A percentile compares a stretch with the other conserved stretches of the same genome.
phyloP scores from a whole-genome alignment of 2,888 invertebrate species.

The Tortrix viridana region DNA sequence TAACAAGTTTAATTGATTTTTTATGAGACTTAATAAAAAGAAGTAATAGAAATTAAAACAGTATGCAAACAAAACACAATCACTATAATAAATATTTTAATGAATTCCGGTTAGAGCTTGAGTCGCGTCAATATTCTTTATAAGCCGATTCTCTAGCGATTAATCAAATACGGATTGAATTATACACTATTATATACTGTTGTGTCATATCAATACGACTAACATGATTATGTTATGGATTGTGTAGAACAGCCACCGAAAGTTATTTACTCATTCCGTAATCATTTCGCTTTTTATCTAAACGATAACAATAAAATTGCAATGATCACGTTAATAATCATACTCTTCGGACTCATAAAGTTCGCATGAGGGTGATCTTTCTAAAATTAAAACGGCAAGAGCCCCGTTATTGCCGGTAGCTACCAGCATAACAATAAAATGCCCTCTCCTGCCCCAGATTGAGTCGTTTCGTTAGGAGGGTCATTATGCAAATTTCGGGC shows the following conservation, averaged over 20 bases:
- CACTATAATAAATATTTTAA: too few relatives aligned
- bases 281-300: slow-evolving; percentile 21
- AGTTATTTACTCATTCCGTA: not conserved
- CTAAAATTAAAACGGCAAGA: slow-evolving; percentile 36
- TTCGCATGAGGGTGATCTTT: slow-evolving; percentile 32
- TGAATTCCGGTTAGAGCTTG: too few relatives aligned
- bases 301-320: slow-evolving; percentile 36
- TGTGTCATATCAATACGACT: too few relatives aligned
- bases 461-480: slow-evolving; percentile 59
- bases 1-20: too few relatives aligned
- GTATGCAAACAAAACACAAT: too few relatives aligned
- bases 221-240: too few relatives aligned
- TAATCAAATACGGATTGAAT: too few relatives aligned
- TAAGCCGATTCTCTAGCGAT: too few relatives aligned
- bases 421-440: slow-evolving; percentile 48
- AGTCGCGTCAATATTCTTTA: too few relatives aligned
- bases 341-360: slow-evolving; percentile 31
- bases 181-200: too few relatives aligned
- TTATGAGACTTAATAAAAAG: too few relatives aligned
- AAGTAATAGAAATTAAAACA: too few relatives aligned
- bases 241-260: not conserved
- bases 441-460: slow-evolving; percentile 54
- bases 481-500: slow-evolving; percentile 69
- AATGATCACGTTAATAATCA: slow-evolving; percentile 36
- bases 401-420: slow-evolving; percentile 41